Percentiles rank a stretch among this genome's conserved stretches.
Conservation (phyloP, 1,140 invertebrate species). For the Tachypleus tridentatus region DNA sequence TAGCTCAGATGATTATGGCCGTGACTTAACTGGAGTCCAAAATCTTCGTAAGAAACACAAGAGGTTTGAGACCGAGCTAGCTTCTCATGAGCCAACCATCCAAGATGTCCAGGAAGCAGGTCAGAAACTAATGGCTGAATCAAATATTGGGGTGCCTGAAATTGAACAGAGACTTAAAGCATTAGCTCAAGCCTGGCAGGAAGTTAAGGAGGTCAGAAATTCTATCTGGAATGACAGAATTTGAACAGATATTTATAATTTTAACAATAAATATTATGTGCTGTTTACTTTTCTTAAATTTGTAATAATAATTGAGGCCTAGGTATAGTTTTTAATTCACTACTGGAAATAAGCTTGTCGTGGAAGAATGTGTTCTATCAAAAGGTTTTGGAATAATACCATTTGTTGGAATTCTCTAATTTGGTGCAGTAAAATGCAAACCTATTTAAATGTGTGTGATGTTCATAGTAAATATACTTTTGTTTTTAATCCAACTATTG, state of each 20-base stretch:
- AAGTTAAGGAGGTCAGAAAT: conserved; percentile 27
- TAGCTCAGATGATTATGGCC: conserved; percentile 94
- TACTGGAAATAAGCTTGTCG: no score
- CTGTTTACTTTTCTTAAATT: no score
- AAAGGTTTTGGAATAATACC: no score
- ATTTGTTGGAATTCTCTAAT: no score
- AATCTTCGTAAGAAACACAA: conserved; percentile 98
- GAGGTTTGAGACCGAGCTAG: conserved; percentile 86
- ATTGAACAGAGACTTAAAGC: conserved; percentile 56
- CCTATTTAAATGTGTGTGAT: no score
- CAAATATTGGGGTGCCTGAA: conserved; percentile 90
- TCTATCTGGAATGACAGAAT: neutral
- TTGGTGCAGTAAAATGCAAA: no score
- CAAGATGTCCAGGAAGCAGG: conserved; percentile 94
- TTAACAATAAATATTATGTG: no score
- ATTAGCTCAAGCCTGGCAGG: conserved; percentile 34
- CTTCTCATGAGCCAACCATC: conserved; percentile 91
- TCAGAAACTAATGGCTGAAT: conserved; percentile 90
- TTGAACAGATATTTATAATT: neutral
- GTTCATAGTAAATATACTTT: no score
- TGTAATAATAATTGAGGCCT: no score
- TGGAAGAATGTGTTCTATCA: no score
- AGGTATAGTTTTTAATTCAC: no score
- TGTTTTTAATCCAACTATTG: no score
- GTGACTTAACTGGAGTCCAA: conserved; percentile 94